Base-by-base conservation (phyloP, 2,888 invertebrate species). In the Malthinus flaveolus region DNA sequence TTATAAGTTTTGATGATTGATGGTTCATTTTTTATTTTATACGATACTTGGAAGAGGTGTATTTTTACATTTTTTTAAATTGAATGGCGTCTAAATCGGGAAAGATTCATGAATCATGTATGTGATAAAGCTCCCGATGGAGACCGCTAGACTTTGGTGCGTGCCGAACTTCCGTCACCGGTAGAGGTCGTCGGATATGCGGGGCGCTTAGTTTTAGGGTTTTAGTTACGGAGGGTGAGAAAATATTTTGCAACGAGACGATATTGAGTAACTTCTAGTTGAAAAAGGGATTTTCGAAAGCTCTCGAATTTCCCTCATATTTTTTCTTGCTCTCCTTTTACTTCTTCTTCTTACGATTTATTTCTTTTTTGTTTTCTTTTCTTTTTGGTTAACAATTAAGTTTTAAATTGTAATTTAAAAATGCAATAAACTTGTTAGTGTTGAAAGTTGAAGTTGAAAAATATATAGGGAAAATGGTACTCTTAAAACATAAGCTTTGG, bases 21-120 rank as follows among this genome's bases (percentile, higher is more conserved):
- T 49, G 49, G 44, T 42, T 7, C 42, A 32, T 12, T 32, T 31
- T 46, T 46, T 44, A 32, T 31, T n/a, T 36, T 34, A 33, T 44
- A 44, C 36, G 49, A 36, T 23, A 23, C 23, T 23, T 23, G 2
- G 5, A 23, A 23, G 23, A 23, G 23, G 53, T 45, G 49, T 39
- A 39, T 60, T 60, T 62, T 57, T 61, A 58, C 58, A 55, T 61
- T 63, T 63, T 51, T 45, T 34, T 56, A 56, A 61, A 61, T 57
- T 63, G 63, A 63, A 63, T 63, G 53, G 52, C 61, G 61, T 49
- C 56, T 63, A 58, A 63, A 63, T 60, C 57, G 54, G 61, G 63
- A 60, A 61, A 61, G 58, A 58, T 63, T 61, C 63, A 63, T 63
- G 63, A 63, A 63, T 63, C 63, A 63, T 63, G 63, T 61, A 63